phyloP scores from a whole-genome alignment of 2,797 vertebrate genomes.

The Trachurus trachurus region DNA sequence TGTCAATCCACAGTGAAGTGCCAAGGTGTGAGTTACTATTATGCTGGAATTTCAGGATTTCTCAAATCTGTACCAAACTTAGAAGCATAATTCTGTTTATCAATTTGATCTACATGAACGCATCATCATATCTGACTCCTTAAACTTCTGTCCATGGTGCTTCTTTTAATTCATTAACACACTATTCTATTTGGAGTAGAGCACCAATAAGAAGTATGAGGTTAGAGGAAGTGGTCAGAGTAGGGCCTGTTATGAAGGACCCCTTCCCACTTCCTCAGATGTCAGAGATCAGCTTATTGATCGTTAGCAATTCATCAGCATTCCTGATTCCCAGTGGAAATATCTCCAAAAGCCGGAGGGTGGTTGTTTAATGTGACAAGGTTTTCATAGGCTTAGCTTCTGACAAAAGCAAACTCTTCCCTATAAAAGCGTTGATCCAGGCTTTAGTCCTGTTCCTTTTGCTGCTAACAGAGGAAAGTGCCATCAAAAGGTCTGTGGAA shows the following conservation, averaged over 20 bases:
- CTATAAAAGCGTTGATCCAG: conserved; percentile 29
- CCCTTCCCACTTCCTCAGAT: conserved; percentile 1
- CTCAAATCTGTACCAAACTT: neutral
- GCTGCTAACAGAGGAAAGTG: neutral
- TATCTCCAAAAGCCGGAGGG: neutral
- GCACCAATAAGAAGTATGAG: neutral
- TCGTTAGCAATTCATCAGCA: conserved; percentile 32
- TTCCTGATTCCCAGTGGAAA: neutral
- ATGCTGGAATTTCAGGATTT: neutral
- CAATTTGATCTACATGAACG: neutral
- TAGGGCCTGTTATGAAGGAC: conserved; percentile 12
- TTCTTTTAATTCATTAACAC: neutral
- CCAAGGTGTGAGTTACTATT: neutral
- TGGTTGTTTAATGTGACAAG: neutral
- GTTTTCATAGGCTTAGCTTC: neutral
- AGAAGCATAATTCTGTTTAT: neutral
- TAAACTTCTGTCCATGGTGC: neutral
- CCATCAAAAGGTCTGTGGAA: conserved; percentile 16
- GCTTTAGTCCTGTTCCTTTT: conserved; percentile 4
- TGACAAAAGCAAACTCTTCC: conserved; percentile 26
- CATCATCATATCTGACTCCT: neutral
- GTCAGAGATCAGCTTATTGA: conserved; percentile 22
- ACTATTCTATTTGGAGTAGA: no score
- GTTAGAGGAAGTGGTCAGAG: neutral
- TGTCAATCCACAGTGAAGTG: no score